phyloP scores from a whole-genome alignment of 2,113 vertebrate genomes.

The Rattus rattus region DNA sequence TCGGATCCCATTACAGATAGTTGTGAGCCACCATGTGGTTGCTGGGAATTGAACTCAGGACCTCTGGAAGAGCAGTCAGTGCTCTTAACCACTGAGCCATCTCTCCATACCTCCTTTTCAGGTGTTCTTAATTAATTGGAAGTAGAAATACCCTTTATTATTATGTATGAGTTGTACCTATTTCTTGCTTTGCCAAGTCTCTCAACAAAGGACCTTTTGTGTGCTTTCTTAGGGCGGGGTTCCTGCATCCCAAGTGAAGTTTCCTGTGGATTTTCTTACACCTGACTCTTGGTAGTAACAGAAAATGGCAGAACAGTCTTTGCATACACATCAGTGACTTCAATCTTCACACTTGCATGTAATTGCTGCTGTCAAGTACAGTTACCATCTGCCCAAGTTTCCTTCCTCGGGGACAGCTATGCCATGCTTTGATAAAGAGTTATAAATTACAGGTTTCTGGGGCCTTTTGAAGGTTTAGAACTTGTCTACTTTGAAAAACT shows the following conservation, averaged over 20 bases:
- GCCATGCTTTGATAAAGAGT: not conserved
- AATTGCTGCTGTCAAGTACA: slow-evolving; percentile 88
- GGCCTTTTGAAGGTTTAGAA: slow-evolving; percentile 79
- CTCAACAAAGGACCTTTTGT: slow-evolving; percentile 16
- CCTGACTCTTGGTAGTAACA: slow-evolving; percentile 66
- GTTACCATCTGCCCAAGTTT: slow-evolving; percentile 83
- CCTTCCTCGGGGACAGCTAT: slow-evolving; percentile 68
- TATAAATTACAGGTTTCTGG: slow-evolving; percentile 54
- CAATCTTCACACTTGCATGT: slow-evolving; percentile 85
- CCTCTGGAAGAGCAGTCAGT: too few relatives aligned
- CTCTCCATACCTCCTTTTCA: not conserved
- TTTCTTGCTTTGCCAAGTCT: slow-evolving; percentile 76
- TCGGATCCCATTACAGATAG: too few relatives aligned
- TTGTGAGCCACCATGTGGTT: too few relatives aligned
- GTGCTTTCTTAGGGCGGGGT: not conserved
- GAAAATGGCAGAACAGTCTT: slow-evolving; percentile 82
- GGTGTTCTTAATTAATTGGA: slow-evolving; percentile 28
- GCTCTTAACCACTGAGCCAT: too few relatives aligned
- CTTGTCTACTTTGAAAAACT: slow-evolving; percentile 54
- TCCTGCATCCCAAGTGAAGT: slow-evolving; percentile 68
- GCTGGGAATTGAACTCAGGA: too few relatives aligned
- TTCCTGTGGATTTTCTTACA: slow-evolving; percentile 59
- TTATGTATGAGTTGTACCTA: slow-evolving; percentile 66
- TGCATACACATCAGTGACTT: slow-evolving; percentile 81
- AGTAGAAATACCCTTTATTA: slow-evolving; percentile 75